phyloP scores from a whole-genome alignment of 2,797 vertebrate genomes.

The Schizopygopsis malacanthus region DNA sequence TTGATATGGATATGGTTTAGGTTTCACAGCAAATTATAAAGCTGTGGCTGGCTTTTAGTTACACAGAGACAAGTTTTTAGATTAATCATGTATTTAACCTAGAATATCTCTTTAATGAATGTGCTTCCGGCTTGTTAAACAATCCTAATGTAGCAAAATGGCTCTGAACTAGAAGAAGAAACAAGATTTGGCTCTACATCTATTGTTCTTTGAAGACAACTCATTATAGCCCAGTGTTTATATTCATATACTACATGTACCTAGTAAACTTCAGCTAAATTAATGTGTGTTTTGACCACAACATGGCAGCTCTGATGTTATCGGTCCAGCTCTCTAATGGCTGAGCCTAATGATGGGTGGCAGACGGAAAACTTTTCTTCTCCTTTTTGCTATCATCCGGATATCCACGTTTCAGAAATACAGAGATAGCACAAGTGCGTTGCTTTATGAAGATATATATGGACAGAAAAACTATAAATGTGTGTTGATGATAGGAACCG shows the following conservation, averaged over 20 bases:
- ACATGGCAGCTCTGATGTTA: conserved; percentile 39
- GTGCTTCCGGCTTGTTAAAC: background rate
- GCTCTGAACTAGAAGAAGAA: background rate
- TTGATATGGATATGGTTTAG: background rate
- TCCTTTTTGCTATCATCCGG: conserved; percentile 27
- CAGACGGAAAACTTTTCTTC: conserved; percentile 20
- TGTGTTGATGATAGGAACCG: background rate
- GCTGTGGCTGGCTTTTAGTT: background rate
- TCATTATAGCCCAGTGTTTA: conserved; percentile 24
- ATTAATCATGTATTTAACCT: background rate
- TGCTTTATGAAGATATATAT: background rate
- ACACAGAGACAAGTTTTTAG: background rate
- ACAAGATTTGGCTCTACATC: background rate
- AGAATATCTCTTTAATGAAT: background rate
- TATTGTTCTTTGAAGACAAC: conserved; percentile 6
- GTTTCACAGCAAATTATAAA: background rate
- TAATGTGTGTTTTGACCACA: conserved; percentile 49
- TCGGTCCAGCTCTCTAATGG: conserved; percentile 21
- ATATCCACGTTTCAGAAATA: conserved; percentile 33
- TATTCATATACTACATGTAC: background rate
- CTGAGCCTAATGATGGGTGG: conserved; percentile 41
- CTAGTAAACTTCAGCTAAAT: conserved; percentile 13
- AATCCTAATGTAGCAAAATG: background rate
- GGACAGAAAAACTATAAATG: background rate
- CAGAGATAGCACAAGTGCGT: background rate